These are phyloP conservation scores for Gasterosteus aculeatus DNA, from an alignment of 2,113 vertebrate genomes.

Conservation along the genomic window DNA sequence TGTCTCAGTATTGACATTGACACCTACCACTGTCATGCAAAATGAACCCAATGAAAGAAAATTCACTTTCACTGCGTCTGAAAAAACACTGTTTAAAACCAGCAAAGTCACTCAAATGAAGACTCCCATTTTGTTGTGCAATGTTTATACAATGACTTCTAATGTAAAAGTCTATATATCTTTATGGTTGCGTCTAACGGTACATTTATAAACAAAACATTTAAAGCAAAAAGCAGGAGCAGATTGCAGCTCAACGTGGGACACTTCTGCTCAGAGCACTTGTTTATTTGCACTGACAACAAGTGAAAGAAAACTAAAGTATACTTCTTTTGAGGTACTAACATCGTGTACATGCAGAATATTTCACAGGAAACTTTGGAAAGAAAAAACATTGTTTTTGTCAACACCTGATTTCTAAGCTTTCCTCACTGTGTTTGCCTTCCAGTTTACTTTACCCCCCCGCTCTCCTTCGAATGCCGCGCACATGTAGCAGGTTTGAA, in stretches of 20 bases:
- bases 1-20: constrained; percentile 1
- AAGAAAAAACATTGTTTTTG: not conserved
- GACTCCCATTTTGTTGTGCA: not conserved
- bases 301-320: too few species aligned
- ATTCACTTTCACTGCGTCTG: not conserved
- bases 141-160: constrained; percentile 28
- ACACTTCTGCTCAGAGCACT: not conserved
- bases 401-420: constrained; percentile 3
- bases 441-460: not conserved
- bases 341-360: not conserved
- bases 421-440: not conserved
- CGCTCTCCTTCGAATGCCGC: constrained; percentile 5
- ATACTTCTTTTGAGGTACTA: not conserved
- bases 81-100: not conserved
- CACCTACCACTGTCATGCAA: not conserved
- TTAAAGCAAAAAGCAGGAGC: not conserved
- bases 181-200: constrained; percentile 1
- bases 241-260: not conserved
- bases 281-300: not conserved
- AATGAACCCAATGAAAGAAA: not conserved
- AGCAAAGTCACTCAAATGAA: not conserved
- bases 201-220: constrained; percentile 7
- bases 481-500: constrained; percentile 31
- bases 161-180: constrained; percentile 13
- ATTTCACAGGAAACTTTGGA: constrained; percentile 8